A percentile compares a stretch with the other conserved stretches of the same genome.
phyloP scores from a whole-genome alignment of 2,888 invertebrate species.

The Cantharis nigra region DNA sequence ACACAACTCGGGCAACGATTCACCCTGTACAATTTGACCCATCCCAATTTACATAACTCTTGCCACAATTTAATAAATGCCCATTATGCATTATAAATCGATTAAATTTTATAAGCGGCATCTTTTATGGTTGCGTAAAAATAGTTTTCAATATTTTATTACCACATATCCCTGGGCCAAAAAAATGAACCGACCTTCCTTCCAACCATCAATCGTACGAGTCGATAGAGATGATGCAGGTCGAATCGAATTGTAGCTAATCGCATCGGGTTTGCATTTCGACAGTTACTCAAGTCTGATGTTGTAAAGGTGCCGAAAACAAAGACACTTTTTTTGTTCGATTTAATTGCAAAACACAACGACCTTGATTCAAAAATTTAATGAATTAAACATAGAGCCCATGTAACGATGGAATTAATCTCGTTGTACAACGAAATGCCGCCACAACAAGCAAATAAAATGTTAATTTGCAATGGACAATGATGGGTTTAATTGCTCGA shows the following conservation, averaged over 20 bases:
- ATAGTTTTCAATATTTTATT: constrained; percentile 9
- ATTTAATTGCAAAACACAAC: constrained; percentile 2
- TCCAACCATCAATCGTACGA: neutral
- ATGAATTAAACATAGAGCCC: constrained; percentile 16
- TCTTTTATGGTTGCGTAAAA: constrained; percentile 5
- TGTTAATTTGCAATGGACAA: neutral
- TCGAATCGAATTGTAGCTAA: neutral
- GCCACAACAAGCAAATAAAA: constrained; percentile 4
- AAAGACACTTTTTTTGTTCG: neutral
- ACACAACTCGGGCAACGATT: neutral
- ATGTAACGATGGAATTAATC: constrained; percentile 16
- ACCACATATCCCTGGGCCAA: constrained; percentile 1
- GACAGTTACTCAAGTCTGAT: neutral
- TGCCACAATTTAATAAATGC: neutral
- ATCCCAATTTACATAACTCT: neutral
- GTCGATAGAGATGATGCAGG: neutral
- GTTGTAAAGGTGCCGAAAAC: neutral
- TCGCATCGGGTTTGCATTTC: neutral
- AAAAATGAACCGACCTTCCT: neutral
- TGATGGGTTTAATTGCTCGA: constrained; percentile 10
- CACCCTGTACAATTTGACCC: neutral
- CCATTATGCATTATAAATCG: constrained; percentile 3
- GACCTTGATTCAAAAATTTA: constrained; percentile 11
- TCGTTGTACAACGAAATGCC: neutral
- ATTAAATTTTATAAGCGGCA: constrained; percentile 9